These are phyloP conservation scores for Zaprionus vittiger DNA, from an alignment of 1,140 invertebrate genomes.

Conservation along the genomic window DNA sequence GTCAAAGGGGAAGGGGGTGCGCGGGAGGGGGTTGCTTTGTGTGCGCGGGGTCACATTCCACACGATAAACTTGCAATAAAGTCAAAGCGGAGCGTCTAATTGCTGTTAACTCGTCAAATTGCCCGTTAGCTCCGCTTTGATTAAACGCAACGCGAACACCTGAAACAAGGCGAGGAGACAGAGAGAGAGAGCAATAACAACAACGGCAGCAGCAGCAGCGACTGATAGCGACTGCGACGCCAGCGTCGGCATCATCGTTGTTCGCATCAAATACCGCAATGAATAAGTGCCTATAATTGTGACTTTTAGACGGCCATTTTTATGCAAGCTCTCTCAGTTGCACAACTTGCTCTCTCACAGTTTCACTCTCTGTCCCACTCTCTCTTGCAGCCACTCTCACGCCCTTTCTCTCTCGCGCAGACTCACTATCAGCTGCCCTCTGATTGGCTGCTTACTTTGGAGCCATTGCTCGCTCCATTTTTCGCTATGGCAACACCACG, in stretches of 20 bases:
- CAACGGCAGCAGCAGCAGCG: not conserved
- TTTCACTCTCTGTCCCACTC: not conserved
- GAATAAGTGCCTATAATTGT: constrained; percentile 82
- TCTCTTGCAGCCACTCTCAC: not conserved
- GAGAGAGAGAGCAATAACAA: not conserved
- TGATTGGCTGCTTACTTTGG: constrained; percentile 61
- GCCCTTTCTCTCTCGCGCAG: constrained; percentile 40
- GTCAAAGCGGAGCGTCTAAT: constrained; percentile 74
- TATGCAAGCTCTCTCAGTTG: constrained; percentile 33
- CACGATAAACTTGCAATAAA: constrained; percentile 81
- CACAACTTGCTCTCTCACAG: constrained; percentile 5
- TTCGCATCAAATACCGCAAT: constrained; percentile 79
- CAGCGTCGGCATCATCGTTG: constrained; percentile 44
- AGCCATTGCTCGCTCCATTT: constrained; percentile 56
- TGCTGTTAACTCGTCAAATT: constrained; percentile 74
- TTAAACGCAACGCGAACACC: constrained; percentile 53
- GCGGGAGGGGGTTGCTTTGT: not conserved
- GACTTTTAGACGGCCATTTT: constrained; percentile 75
- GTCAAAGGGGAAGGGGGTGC: not conserved
- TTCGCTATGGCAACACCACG: constrained; percentile 52
- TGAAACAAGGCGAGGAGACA: not conserved
- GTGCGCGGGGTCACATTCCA: constrained; percentile 50
- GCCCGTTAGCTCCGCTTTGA: constrained; percentile 40
- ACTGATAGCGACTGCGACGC: too few relatives aligned
- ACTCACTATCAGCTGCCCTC: constrained; percentile 25